Conservation (phyloP, 2,888 invertebrate genomes). For the Vanessa cardui region DNA sequence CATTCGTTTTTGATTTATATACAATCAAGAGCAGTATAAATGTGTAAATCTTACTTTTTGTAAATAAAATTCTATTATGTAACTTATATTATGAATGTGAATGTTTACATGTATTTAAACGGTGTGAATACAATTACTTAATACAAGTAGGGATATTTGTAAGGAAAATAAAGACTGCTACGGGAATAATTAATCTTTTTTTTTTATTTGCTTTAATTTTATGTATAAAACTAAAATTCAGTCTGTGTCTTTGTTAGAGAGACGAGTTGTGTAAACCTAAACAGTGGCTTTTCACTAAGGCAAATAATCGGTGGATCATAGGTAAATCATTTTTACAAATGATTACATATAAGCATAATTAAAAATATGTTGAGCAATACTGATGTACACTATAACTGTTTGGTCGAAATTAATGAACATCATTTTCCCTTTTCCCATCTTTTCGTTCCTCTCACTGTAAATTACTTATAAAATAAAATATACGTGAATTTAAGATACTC, state of each 20-base stretch:
- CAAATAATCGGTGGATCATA: no score
- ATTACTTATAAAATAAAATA: no score
- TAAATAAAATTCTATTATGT: conserved; percentile 10
- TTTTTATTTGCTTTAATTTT: conserved; percentile 35
- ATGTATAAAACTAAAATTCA: conserved; percentile 26
- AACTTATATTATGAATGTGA: conserved; percentile 17
- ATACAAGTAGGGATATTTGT: conserved; percentile 46
- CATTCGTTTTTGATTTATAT: not conserved
- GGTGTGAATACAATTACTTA: conserved; percentile 51
- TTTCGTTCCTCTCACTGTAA: no score
- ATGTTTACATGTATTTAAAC: conserved; percentile 26
- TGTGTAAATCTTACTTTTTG: not conserved
- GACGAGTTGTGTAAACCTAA: conserved; percentile 1
- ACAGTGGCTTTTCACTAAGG: not conserved
- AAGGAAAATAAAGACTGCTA: conserved; percentile 79
- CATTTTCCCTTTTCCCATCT: no score
- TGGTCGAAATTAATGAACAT: no score
- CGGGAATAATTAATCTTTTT: conserved; percentile 58
- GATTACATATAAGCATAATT: no score
- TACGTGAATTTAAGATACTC: no score
- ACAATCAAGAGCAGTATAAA: not conserved
- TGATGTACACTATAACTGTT: no score
- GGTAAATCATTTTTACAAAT: no score
- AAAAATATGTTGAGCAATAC: no score
- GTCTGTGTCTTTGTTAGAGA: conserved; percentile 20